Evolutionary conservation across 2,797 vertebrate species (phyloP), one percentile per base, ranked within the genome.

Genomic region (Vespertilio murinus): DNA sequence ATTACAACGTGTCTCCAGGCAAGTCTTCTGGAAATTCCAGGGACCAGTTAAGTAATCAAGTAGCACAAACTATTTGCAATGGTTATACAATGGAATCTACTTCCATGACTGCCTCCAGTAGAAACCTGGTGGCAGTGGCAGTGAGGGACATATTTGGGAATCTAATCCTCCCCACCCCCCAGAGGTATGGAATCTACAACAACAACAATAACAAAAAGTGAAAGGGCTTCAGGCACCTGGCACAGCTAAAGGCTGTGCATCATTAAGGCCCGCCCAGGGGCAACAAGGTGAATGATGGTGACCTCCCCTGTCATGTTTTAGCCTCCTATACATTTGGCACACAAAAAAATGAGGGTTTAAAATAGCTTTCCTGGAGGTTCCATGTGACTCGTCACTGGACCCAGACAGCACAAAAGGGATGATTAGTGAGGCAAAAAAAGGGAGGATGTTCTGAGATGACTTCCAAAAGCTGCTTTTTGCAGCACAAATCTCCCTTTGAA

Each of bases 361-460:
- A 97, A 97, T 97, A 97, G 95, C 90, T 94, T 85, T 94, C 49
- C 65, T 94, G 74, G 54, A 95, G 94, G 94, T 97, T 96, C 87
- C 95, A 92, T 93, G 96, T 97, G 97, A 97, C 95, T 97, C 2
- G 59, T 97, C 96, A 97, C 93, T 95, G 96, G 96, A 92, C 95
- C 67, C 91, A 95, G 89, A 85, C 74, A 94, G 79, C 93, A 97
- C 73, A 97, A 96, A 97, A 88, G 95, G 90, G 90, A 33, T 97
- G 94, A 97, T 96, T 96, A 97, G 94, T 94, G 95, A 97, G 78
- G 95, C 12, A 93, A 90, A 90, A 93, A 95, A 47, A 49, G 18
- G 92, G 73, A 97, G 91, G 25, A 95, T 96, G 91, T 96, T 97
- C 81, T 75, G 90, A 97, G 90, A 96, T 96, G 95, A 97, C 95